Evolutionary conservation across 2,113 vertebrate species (phyloP).

Genomic region (Sclerurus mexicanus): DNA sequence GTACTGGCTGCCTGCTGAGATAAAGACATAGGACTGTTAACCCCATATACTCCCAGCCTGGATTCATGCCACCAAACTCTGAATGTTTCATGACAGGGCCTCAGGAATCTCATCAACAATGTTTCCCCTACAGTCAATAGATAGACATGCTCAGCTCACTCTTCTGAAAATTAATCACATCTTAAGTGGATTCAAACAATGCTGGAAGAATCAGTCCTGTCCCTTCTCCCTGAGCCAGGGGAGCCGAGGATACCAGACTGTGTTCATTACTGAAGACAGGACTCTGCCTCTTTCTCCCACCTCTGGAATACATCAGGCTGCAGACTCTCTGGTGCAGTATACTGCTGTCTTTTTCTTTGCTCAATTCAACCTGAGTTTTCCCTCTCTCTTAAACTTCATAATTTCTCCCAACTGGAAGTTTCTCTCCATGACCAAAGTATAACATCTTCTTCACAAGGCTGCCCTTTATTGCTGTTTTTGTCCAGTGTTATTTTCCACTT

Average conservation of each 20-base stretch:
- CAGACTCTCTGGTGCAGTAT: too few relatives aligned
- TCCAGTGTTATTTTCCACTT: background rate
- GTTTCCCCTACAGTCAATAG: background rate
- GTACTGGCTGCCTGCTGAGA: background rate
- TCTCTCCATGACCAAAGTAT: background rate
- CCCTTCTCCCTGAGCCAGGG: background rate
- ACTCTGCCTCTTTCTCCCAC: background rate
- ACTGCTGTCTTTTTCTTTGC: background rate
- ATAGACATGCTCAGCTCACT: background rate
- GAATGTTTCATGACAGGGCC: background rate
- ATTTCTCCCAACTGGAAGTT: background rate
- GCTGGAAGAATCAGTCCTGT: background rate
- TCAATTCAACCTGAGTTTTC: background rate
- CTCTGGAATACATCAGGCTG: background rate
- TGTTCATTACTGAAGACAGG: background rate
- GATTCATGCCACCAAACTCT: background rate
- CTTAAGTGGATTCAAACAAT: background rate
- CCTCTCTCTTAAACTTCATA: background rate
- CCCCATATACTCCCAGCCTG: background rate
- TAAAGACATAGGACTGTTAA: slow-evolving; percentile 4
- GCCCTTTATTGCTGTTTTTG: background rate
- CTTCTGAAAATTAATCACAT: background rate
- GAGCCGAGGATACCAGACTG: accelerated
- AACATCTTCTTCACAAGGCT: background rate
- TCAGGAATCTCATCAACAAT: background rate